phyloP scores from a whole-genome alignment of 2,113 vertebrate genomes.

The Hippocampus guttulatus region DNA sequence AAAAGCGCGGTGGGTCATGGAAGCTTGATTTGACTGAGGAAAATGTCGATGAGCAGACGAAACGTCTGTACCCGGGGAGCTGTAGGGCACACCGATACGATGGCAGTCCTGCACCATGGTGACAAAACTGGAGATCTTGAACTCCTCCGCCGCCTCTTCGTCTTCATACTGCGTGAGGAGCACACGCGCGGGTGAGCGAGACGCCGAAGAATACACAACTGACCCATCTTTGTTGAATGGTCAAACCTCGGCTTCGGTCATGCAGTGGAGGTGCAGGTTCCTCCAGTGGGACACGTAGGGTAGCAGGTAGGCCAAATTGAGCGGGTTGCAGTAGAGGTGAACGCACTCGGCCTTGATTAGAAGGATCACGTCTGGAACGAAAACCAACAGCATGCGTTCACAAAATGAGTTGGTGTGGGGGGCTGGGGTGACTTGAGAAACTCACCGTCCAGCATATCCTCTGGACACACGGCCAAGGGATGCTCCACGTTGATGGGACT shows the following conservation, averaged over 20 bases:
- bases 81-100: constrained; percentile 88
- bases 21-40: neutral
- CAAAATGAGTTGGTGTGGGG: neutral
- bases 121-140: constrained; percentile 96
- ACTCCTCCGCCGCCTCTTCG: constrained; percentile 93
- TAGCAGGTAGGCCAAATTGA: constrained; percentile 87
- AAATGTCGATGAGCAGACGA: neutral
- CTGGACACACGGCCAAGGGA: constrained; percentile 79
- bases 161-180: constrained; percentile 64
- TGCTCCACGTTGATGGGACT: constrained; percentile 77
- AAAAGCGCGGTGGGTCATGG: neutral
- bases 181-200: neutral
- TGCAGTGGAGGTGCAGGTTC: constrained; percentile 93
- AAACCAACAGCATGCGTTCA: neutral
- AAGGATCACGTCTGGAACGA: constrained; percentile 85
- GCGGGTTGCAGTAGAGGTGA: constrained; percentile 94
- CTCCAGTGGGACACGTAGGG: constrained; percentile 91
- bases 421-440: neutral
- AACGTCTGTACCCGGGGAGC: constrained; percentile 78
- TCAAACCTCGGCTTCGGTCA: constrained; percentile 88
- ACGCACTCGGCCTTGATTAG: constrained; percentile 89
- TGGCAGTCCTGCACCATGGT: constrained; percentile 92
- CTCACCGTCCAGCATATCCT: constrained; percentile 91
- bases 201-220: too few relatives aligned
- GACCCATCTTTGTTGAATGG: too few relatives aligned